Base-by-base conservation (phyloP, 2,113 vertebrate genomes). In the Heterotis niloticus region DNA sequence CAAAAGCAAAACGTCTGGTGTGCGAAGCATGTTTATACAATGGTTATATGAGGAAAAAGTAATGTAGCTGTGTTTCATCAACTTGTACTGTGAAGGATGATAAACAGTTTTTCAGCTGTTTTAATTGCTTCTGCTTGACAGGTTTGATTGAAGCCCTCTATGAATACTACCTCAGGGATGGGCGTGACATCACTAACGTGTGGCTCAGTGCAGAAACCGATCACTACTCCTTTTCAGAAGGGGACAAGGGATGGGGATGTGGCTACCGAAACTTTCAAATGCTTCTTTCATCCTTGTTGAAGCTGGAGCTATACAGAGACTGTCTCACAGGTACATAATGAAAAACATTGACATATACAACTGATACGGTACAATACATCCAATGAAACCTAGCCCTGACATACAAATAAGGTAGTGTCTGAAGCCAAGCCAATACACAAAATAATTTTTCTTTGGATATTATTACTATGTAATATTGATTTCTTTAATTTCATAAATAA, bases 241-340 rank as follows among this genome's bases (percentile, higher is more conserved):
- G 96, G 0, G 96, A 98, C 81, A 91, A 84, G 88, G 95, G 96
- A 81, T 99, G 97, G 97, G 96, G 96, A 51, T 99, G 97, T 11
- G 96, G 97, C 67, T 99, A 98, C 90, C 93, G 97, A 86, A 98
- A 99, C 88, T 93, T 98, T 88, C 97, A 99, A 82, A 99, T 99
- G 95, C 88, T 98, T 0, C 89, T 98, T 81, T 98, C 96, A 56
- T 95, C 93, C 0, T 90, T 98, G 59, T 82, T 93, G 52, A 87
- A 82, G 79, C 90, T 91, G 77, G 94, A 93, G 64, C 52, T 77
- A 3, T 97, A 92, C 82, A 82, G 87, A 1, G 82, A 92, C 18
- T 81, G 85, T 81, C 84, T 96, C 29, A 90, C 83, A 93, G 95
- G 96, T 98, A 28, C 56, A 13, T 13, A 11, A n/a, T 59, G 28